phyloP scores from a whole-genome alignment of 2,113 vertebrate genomes.

The Nycticebus coucang region DNA sequence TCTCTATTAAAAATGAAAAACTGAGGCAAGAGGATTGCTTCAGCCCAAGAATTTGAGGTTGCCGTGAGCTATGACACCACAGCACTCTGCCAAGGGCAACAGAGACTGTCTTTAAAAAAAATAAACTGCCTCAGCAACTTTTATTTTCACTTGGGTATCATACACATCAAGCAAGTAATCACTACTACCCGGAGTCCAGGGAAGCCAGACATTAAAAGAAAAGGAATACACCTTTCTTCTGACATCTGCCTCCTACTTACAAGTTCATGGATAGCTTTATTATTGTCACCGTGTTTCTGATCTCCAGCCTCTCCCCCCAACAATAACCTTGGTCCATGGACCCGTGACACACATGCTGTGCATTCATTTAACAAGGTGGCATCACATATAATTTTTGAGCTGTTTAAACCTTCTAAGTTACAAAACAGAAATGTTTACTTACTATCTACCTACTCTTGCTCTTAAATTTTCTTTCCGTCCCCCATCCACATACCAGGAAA shows the following conservation, averaged over 20 bases:
- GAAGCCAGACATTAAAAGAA: neutral
- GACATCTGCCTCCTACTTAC: neutral
- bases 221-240: conserved; percentile 14
- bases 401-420: neutral
- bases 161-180: neutral
- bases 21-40: too few species aligned
- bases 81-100: too few species aligned
- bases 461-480: neutral
- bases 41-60: too few species aligned
- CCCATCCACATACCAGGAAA: neutral
- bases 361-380: neutral
- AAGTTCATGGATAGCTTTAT: neutral
- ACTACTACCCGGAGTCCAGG: neutral
- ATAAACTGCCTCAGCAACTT: neutral
- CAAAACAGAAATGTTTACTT: neutral
- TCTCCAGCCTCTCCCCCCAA: neutral
- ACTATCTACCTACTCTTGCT: neutral
- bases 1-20: too few species aligned
- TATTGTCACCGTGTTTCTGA: neutral
- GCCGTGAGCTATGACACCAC: too few species aligned
- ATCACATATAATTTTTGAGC: neutral
- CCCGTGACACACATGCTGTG: neutral
- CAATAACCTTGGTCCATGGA: neutral
- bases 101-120: too few species aligned
- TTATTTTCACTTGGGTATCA: conserved; percentile 2